Conservation (phyloP, 2,113 vertebrate species). For the Corythaeola cristata region DNA sequence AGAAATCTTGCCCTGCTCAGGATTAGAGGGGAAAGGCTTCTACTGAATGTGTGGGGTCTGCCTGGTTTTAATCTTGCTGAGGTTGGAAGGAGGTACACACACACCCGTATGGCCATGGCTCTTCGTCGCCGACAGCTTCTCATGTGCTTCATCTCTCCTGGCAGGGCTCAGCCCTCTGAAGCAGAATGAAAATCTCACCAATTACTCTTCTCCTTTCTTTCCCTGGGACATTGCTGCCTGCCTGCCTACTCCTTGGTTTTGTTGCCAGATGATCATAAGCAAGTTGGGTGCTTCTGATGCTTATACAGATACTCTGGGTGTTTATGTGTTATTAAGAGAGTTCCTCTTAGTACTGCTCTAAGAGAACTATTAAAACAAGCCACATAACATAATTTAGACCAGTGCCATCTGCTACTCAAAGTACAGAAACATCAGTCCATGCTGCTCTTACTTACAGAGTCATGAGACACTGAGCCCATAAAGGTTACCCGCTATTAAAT, state of each 20-base stretch:
- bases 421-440: neutral
- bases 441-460: neutral
- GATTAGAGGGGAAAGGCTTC: neutral
- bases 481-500: neutral
- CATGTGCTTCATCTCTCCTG: neutral
- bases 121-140: neutral
- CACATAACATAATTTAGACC: neutral
- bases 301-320: neutral
- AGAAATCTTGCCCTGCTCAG: neutral
- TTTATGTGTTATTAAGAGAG: neutral
- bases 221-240: neutral
- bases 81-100: rapidly evolving
- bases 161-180: neutral
- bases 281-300: neutral
- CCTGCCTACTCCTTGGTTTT: neutral
- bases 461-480: neutral
- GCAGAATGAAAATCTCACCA: neutral
- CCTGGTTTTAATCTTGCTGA: neutral
- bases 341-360: neutral
- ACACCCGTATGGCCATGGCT: rapidly evolving
- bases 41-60: neutral
- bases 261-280: neutral
- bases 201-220: neutral
- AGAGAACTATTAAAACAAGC: neutral
- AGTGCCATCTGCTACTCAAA: neutral